Base-by-base conservation (phyloP, 2,113 vertebrate species). In the Strix aluco region DNA sequence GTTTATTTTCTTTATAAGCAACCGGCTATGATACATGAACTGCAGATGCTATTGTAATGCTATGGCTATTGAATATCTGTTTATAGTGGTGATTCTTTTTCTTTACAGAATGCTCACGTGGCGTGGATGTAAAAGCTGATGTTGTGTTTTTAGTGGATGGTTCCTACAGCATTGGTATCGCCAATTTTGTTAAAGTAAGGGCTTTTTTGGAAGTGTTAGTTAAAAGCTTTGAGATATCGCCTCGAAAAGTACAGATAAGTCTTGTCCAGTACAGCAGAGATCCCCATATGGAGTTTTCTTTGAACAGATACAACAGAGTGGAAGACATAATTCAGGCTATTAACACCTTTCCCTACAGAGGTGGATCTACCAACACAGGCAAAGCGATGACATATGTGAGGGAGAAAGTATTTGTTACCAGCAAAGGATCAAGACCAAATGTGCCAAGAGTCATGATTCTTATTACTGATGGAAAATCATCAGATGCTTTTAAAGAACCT, bases 381-480 rank as follows among this genome's bases (percentile, higher is more conserved):
- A 98, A 98, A 97, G 99, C 99, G 55, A 99, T 99, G 99, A 99
- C 98, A 27, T 99, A 99, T 2, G 99, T 99, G 77, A 98, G 99
- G 88, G 99, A 99, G 89, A 99, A 98, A 97, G 98, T 99, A 93
- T 99, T 99, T 93, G 97, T 99, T 94, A 73, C 97, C 44, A 95
- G 49, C 97, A 98, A 98, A 85, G 99, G 99, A 15, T 99, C 99
- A 19, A 98, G 99, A 40, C 42, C 97, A 69, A 98, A 99, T 10
- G 99, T 99, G 10, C 99, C 99, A 0, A 99, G 99, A 8, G 98
- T 99, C 77, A 99, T 98, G 98, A 99, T 99, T 98, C 99, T 99
- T 87, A 99, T 99, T 97, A 99, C 99, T 3, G 99, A 99, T 46
- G 99, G 99, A n/a, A 99, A 99, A 89, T 99, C 99, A 0, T 99